These are phyloP conservation scores for Myotis yumanensis DNA, from an alignment of 2,113 vertebrate genomes.

Conservation along the genomic window DNA sequence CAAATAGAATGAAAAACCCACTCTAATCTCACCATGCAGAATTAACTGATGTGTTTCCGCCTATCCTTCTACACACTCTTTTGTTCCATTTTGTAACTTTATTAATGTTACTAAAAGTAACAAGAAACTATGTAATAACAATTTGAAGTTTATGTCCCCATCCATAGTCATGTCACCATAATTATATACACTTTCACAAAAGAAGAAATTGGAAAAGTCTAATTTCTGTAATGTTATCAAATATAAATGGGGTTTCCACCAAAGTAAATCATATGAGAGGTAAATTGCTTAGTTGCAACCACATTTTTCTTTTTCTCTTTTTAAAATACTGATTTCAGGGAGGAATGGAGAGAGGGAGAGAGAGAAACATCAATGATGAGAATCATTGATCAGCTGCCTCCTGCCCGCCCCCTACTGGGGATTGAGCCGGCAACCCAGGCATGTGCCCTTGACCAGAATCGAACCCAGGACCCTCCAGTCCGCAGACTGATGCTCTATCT, in stretches of 20 bases:
- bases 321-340: too few species aligned
- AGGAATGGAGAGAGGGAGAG: too few species aligned
- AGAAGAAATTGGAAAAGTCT: conserved; percentile 9
- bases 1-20: conserved; percentile 18
- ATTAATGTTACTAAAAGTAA: conserved; percentile 25
- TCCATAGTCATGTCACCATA: not conserved
- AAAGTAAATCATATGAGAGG: conserved; percentile 1
- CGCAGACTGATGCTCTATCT: too few species aligned
- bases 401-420: too few species aligned
- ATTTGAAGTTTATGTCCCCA: not conserved
- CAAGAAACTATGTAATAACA: not conserved
- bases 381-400: too few species aligned
- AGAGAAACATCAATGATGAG: too few species aligned
- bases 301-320: not conserved
- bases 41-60: conserved; percentile 44
- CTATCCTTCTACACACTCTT: conserved; percentile 11
- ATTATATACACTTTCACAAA: conserved; percentile 2
- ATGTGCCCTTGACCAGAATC: too few species aligned
- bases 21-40: not conserved
- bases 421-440: too few species aligned
- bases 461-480: too few species aligned
- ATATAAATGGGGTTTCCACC: conserved; percentile 27
- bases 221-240: not conserved
- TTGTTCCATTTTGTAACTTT: conserved; percentile 42
- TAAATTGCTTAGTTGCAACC: conserved; percentile 21